Conservation (phyloP, 2,797 vertebrate genomes). For the Crocidura indochinensis region DNA sequence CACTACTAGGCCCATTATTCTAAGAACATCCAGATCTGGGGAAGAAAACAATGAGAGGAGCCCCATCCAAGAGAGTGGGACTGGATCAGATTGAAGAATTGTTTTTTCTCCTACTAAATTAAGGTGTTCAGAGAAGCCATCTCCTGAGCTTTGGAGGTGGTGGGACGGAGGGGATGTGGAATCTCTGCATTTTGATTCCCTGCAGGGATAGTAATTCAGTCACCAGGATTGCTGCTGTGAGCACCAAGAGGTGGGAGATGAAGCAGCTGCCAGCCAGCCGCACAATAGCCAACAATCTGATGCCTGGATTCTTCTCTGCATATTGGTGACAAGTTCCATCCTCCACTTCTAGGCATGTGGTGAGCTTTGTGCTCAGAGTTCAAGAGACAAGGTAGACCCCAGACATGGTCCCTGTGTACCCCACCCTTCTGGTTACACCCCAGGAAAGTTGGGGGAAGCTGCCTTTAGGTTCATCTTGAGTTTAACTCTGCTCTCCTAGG, state of each 20-base stretch:
- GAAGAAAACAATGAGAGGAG: not conserved
- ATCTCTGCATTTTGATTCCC: slow-evolving; percentile 38
- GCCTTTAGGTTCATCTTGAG: not conserved
- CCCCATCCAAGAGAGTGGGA: not conserved
- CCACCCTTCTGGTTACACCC: not conserved
- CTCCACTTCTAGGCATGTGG: not conserved
- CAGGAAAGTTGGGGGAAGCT: not conserved
- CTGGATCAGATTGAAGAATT: not conserved
- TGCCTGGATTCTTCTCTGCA: not conserved
- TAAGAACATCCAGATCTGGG: not conserved
- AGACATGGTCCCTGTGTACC: rapidly evolving
- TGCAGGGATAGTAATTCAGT: slow-evolving; percentile 50
- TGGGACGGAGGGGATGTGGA: not conserved
- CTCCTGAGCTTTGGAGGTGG: not conserved
- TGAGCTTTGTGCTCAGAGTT: slow-evolving; percentile 24
- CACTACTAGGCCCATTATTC: not conserved
- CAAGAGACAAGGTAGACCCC: rapidly evolving
- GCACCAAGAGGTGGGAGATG: not conserved
- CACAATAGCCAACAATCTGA: not conserved
- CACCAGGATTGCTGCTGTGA: not conserved
- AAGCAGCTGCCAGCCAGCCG: not conserved
- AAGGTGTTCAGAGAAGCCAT: slow-evolving; percentile 34
- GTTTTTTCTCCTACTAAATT: not conserved
- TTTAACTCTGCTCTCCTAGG: not conserved
- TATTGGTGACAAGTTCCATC: slow-evolving; percentile 47